Evolutionary conservation across 1,140 invertebrate genomes (phyloP).

Genomic region (Pygmarrhopalites habei): DNA sequence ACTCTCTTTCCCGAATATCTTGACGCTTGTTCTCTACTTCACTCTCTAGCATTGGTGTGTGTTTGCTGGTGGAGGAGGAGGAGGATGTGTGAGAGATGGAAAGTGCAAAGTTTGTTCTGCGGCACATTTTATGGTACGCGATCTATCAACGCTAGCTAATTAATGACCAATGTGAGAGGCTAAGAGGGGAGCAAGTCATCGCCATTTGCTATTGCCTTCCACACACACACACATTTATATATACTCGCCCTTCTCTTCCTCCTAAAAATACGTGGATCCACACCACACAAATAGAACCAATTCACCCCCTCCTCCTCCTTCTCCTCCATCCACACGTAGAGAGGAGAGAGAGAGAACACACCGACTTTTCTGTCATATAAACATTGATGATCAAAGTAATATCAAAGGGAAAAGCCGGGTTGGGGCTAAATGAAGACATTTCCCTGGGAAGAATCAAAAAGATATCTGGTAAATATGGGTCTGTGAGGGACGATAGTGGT

Average conservation of each 20-base stretch:
- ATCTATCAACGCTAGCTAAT: conserved; percentile 39
- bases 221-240: too few species aligned
- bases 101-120: conserved; percentile 31
- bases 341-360: too few species aligned
- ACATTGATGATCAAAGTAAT: conserved; percentile 40
- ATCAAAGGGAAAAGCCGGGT: conserved; percentile 37
- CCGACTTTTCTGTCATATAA: conserved; percentile 31
- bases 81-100: conserved; percentile 3
- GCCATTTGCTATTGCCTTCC: too few species aligned
- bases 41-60: too few species aligned
- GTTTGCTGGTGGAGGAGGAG: too few species aligned
- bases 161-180: conserved; percentile 34
- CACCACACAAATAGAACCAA: not conserved
- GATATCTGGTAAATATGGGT: conserved; percentile 37
- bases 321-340: too few species aligned
- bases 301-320: too few species aligned
- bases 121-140: conserved; percentile 30
- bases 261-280: not conserved
- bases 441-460: conserved; percentile 29
- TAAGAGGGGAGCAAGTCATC: conserved; percentile 14
- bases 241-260: not conserved
- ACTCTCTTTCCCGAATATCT: not conserved
- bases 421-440: conserved; percentile 33
- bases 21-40: not conserved
- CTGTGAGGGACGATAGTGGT: conserved; percentile 37